A percentile compares a stretch with the other conserved stretches of the same genome.
phyloP scores from a whole-genome alignment of 2,797 vertebrate species.

The Myotis planiceps region DNA sequence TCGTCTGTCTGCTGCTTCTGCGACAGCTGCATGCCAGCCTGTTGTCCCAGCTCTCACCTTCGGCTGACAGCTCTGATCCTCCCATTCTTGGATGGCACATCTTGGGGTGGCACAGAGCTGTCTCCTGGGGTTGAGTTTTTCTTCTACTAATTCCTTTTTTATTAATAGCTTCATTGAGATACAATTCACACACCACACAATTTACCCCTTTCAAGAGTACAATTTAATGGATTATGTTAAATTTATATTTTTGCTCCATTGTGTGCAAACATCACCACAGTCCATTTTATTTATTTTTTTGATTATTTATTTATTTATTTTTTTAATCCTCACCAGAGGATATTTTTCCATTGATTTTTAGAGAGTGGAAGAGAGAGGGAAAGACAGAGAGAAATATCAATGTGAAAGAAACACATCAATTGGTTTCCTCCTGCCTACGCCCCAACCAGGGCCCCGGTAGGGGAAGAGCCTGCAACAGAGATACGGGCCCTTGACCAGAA shows the following conservation, averaged over 20 bases:
- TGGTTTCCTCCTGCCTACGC: too few species aligned
- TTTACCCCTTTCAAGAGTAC: neutral
- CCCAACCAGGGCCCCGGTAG: too few species aligned
- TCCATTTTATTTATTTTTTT: neutral
- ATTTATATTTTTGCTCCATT: neutral
- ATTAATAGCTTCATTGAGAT: neutral
- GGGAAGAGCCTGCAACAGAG: too few species aligned
- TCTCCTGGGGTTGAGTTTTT: neutral
- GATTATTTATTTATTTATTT: too few species aligned
- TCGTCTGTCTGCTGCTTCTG: neutral
- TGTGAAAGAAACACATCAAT: too few species aligned
- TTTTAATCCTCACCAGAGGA: too few species aligned
- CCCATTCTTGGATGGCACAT: neutral
- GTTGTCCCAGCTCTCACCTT: neutral
- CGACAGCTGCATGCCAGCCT: too few species aligned
- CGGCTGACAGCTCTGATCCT: neutral
- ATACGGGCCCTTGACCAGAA: too few species aligned
- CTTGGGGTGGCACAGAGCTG: neutral
- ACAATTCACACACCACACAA: neutral
- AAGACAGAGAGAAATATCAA: too few species aligned
- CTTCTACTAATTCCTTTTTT: neutral
- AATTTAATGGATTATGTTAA: neutral
- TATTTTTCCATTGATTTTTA: too few species aligned
- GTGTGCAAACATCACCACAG: neutral
- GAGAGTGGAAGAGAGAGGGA: too few species aligned